Percentiles rank a stretch among this genome's conserved stretches.
These are phyloP conservation scores for Pseudochromis fuscus DNA, from an alignment of 2,797 vertebrate species.

Conservation along the genomic window DNA sequence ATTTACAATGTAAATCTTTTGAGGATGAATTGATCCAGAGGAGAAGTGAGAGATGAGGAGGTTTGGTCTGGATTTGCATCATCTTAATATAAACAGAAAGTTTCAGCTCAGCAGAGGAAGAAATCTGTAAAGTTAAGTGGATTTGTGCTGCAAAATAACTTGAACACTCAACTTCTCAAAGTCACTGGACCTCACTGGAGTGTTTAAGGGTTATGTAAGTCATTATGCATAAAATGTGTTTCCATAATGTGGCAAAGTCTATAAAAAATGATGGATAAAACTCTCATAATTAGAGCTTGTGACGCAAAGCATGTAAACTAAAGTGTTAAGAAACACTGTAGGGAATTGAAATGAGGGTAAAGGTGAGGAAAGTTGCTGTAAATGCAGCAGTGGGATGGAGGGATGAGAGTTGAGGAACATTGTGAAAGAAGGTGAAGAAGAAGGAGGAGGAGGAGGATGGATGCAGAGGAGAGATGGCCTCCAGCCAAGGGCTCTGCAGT, in stretches of 20 bases:
- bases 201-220: constrained; percentile 3
- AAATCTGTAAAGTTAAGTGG: background rate
- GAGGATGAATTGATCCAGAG: background rate
- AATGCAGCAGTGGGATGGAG: constrained; percentile 50
- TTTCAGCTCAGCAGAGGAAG: constrained; percentile 21
- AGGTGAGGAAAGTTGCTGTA: constrained; percentile 32
- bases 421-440: constrained; percentile 23
- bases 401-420: constrained; percentile 42
- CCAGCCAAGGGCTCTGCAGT: constrained; percentile 81
- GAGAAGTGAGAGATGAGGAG: background rate
- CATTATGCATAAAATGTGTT: background rate
- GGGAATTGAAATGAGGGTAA: constrained; percentile 24
- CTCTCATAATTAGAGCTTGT: no score
- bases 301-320: background rate
- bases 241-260: background rate
- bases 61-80: background rate
- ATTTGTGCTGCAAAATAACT: constrained; percentile 14
- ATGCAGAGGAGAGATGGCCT: constrained; percentile 75
- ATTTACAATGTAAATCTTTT: no score
- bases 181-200: background rate
- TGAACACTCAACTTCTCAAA: constrained; percentile 3
- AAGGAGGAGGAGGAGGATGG: constrained; percentile 58
- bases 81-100: background rate
- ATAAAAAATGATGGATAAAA: background rate
- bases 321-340: constrained; percentile 7